Conservation (phyloP, 2,113 vertebrate species). For the Neotoma lepida region DNA sequence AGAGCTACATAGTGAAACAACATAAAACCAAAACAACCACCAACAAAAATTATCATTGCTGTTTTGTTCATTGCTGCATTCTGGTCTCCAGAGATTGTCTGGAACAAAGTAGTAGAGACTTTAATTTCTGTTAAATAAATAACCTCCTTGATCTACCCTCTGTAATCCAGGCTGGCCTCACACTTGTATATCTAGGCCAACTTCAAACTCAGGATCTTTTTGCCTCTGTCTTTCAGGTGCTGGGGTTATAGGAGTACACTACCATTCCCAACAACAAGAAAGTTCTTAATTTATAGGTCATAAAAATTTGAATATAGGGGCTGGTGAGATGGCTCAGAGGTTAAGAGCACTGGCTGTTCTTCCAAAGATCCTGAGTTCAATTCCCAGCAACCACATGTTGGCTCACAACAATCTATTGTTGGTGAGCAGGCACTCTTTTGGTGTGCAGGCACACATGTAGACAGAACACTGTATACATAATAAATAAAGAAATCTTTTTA, state of each 20-base stretch:
- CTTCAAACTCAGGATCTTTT: not conserved
- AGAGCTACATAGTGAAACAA: not conserved
- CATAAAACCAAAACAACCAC: not conserved
- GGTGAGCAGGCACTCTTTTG: too few species aligned
- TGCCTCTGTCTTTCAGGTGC: not conserved
- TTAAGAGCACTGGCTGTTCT: too few species aligned
- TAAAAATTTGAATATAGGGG: not conserved
- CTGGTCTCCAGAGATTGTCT: not conserved
- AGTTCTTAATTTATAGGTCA: constrained; percentile 39
- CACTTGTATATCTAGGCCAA: not conserved
- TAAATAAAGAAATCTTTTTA: not conserved
- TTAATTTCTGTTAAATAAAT: constrained; percentile 35
- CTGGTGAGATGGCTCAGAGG: too few species aligned
- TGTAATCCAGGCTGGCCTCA: not conserved
- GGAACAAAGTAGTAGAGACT: not conserved
- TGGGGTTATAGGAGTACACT: not conserved
- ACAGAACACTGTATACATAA: too few species aligned
- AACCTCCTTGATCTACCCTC: not conserved
- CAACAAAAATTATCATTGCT: not conserved
- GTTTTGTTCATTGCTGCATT: not conserved
- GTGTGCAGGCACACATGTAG: too few species aligned
- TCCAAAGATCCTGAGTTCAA: too few species aligned
- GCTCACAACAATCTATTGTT: too few species aligned
- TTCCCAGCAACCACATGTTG: too few species aligned
- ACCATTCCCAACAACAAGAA: not conserved